Conservation (phyloP, 2,113 vertebrate genomes). For the Neogobius melanostomus region DNA sequence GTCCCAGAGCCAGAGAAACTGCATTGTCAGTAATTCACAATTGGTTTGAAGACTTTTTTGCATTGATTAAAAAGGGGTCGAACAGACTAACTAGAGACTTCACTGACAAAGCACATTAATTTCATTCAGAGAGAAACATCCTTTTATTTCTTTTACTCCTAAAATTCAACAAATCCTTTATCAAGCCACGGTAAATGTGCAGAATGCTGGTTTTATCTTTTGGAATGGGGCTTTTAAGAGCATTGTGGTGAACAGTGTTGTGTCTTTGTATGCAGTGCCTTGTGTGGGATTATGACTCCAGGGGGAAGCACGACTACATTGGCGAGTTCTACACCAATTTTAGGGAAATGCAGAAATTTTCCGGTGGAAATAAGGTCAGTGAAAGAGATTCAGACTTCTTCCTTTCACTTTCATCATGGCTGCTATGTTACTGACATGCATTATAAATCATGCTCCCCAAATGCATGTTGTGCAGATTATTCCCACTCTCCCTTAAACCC, state of each 20-base stretch:
- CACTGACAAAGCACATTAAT: too few species aligned
- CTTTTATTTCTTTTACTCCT: too few species aligned
- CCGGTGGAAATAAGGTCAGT: constrained; percentile 87
- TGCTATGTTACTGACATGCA: constrained; percentile 35
- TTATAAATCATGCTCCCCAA: constrained; percentile 13
- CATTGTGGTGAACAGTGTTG: background rate
- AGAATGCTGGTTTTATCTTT: background rate
- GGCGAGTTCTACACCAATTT: constrained; percentile 94
- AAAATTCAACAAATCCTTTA: too few species aligned
- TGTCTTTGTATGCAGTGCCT: constrained; percentile 77
- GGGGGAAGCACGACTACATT: constrained; percentile 95
- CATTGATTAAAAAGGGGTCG: background rate
- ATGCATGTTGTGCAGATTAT: background rate
- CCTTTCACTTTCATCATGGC: constrained; percentile 37
- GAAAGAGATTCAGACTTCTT: constrained; percentile 24
- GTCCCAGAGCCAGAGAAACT: background rate
- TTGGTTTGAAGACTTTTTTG: background rate
- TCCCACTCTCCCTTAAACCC: background rate
- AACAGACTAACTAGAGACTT: background rate
- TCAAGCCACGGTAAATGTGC: background rate
- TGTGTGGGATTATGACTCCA: constrained; percentile 93
- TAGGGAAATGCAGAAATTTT: constrained; percentile 89
- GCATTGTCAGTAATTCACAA: background rate
- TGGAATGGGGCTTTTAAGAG: background rate
- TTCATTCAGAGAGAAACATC: too few species aligned